A percentile compares a stretch with the other conserved stretches of the same genome.
Conservation (phyloP, 2,113 vertebrate genomes). For the Rhinolophus ferrumequinum region DNA sequence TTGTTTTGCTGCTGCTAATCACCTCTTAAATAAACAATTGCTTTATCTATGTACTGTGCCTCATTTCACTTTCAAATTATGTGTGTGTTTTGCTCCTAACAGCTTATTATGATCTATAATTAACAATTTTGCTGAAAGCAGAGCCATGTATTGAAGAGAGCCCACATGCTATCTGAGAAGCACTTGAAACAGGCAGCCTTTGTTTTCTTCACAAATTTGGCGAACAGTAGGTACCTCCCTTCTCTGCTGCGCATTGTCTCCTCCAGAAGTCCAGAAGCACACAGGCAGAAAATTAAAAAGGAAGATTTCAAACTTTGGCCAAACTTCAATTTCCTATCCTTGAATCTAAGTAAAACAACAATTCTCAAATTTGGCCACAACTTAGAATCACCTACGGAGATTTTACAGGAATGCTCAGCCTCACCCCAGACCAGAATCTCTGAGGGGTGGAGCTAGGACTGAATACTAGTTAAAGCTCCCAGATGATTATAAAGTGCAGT, state of each 20-base stretch:
- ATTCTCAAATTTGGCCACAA: neutral
- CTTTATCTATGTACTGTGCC: slow-evolving; percentile 87
- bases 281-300: neutral
- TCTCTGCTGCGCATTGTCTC: neutral
- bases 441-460: neutral
- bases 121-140: slow-evolving; percentile 87
- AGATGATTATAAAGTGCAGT: neutral
- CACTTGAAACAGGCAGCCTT: slow-evolving; percentile 67
- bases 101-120: slow-evolving; percentile 87
- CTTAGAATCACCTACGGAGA: neutral
- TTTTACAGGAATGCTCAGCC: neutral
- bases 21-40: slow-evolving; percentile 88
- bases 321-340: slow-evolving; percentile 7
- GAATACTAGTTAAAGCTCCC: neutral
- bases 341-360: neutral
- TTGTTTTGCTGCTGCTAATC: slow-evolving; percentile 88
- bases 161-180: slow-evolving; percentile 79
- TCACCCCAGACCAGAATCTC: neutral
- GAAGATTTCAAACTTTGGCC: neutral
- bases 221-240: slow-evolving; percentile 51
- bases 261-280: neutral
- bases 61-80: slow-evolving; percentile 90
- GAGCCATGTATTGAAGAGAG: slow-evolving; percentile 80
- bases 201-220: slow-evolving; percentile 77
- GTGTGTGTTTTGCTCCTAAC: slow-evolving; percentile 84